Percentiles rank a stretch among this genome's conserved stretches.
Conservation (phyloP, 2,113 vertebrate genomes). For the Brachypteracias leptosomus region DNA sequence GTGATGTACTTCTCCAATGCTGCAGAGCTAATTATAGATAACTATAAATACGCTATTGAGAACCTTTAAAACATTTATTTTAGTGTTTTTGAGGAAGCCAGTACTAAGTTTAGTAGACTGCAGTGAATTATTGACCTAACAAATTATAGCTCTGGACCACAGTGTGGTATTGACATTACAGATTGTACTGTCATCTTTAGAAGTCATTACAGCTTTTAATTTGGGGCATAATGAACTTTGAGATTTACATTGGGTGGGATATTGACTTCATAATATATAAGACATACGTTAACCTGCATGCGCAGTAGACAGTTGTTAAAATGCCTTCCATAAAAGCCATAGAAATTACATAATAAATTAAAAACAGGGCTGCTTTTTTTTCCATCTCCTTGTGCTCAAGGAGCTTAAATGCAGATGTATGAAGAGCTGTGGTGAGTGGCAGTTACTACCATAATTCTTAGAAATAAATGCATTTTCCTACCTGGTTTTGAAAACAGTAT, state of each 20-base stretch:
- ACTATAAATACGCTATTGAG: slow-evolving; percentile 6
- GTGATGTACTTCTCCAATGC: background rate
- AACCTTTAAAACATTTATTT: slow-evolving; percentile 8
- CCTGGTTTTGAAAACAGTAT: background rate
- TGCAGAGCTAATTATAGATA: slow-evolving; percentile 36
- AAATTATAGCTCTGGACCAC: background rate
- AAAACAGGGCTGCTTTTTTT: background rate
- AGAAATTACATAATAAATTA: background rate
- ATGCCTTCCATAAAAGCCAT: background rate
- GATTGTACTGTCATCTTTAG: background rate
- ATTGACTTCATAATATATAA: background rate
- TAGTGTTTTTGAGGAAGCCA: background rate
- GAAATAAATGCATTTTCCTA: background rate
- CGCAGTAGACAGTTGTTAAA: background rate
- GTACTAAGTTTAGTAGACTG: slow-evolving; percentile 10
- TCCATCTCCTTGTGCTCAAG: background rate
- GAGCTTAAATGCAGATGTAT: background rate
- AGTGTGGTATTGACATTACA: slow-evolving; percentile 3
- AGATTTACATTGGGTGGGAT: background rate
- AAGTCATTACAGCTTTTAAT: slow-evolving; percentile 22
- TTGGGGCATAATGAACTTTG: background rate
- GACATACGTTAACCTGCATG: background rate
- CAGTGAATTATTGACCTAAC: slow-evolving; percentile 47
- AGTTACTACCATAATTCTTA: background rate
- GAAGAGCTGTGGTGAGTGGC: background rate